phyloP scores from a whole-genome alignment of 64 coral and sea anemone species.

The Cladopsammia gracilis region DNA sequence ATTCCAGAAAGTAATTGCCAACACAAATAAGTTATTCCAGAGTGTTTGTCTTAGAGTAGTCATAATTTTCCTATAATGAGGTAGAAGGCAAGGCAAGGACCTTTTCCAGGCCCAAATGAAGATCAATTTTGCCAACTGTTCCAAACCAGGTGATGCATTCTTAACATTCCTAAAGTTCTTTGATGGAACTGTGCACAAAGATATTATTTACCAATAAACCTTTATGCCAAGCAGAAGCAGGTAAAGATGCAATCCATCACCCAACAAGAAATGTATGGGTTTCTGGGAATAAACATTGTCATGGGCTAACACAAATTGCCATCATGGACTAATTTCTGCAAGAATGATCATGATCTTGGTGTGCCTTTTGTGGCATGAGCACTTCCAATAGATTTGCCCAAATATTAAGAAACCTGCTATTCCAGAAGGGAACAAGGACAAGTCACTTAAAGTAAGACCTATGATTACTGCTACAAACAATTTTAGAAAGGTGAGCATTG shows the following conservation, averaged over 20 bases:
- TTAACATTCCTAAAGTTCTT: conserved; percentile 44
- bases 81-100: too few species aligned
- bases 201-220: conserved; percentile 65
- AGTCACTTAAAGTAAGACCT: conserved; percentile 44
- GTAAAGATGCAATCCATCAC: conserved; percentile 31
- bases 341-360: conserved; percentile 59
- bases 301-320: conserved; percentile 76
- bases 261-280: conserved; percentile 57
- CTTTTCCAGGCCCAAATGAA: conserved; percentile 14
- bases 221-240: conserved; percentile 62
- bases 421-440: conserved; percentile 43
- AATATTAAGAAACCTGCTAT: conserved; percentile 43
- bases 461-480: conserved; percentile 63
- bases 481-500: conserved; percentile 50
- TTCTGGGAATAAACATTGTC: conserved; percentile 50
- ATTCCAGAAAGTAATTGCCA: conserved; percentile 22
- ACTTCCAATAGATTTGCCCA: conserved; percentile 46
- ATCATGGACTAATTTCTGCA: conserved; percentile 71
- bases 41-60: background rate
- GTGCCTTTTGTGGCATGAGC: conserved; percentile 52
- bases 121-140: conserved; percentile 47
- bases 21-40: background rate
- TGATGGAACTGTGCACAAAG: conserved; percentile 1
- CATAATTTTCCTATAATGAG: too few species aligned
- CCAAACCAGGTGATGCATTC: conserved; percentile 47